phyloP scores from a whole-genome alignment of 2,888 invertebrate species.

The Piscicola geometra region DNA sequence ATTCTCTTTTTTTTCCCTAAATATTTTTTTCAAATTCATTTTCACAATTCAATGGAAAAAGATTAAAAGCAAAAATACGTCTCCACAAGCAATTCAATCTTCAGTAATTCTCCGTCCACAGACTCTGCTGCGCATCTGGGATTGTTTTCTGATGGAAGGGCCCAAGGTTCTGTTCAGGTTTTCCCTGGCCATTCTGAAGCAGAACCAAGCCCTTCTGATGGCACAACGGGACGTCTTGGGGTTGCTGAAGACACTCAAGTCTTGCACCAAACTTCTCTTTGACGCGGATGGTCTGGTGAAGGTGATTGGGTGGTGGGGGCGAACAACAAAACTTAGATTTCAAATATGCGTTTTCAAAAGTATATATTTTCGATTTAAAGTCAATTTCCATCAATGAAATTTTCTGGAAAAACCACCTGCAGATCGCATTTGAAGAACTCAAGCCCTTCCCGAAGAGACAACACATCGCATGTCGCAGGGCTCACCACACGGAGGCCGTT shows the following conservation, averaged over 20 bases:
- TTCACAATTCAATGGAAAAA: too few relatives aligned
- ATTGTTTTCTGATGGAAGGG: constrained; percentile 60
- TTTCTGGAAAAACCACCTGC: constrained; percentile 41
- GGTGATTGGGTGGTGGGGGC: constrained; percentile 47
- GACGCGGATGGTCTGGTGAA: constrained; percentile 58
- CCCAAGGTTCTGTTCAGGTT: constrained; percentile 61
- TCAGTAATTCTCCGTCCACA: too few relatives aligned
- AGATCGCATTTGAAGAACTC: constrained; percentile 58
- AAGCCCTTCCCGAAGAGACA: constrained; percentile 57
- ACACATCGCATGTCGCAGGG: constrained; percentile 50
- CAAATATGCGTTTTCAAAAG: neutral
- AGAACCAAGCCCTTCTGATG: constrained; percentile 58
- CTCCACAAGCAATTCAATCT: too few relatives aligned
- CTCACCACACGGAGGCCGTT: constrained; percentile 1
- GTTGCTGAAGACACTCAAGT: constrained; percentile 59
- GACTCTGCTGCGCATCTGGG: constrained; percentile 60
- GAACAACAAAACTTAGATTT: neutral
- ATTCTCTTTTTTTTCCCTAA: neutral
- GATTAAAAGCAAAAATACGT: too few relatives aligned
- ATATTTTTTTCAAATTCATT: neutral
- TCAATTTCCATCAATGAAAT: neutral
- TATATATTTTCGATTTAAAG: neutral
- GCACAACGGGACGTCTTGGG: constrained; percentile 58
- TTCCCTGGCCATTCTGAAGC: constrained; percentile 59
- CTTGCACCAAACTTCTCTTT: constrained; percentile 56